A percentile compares a stretch with the other conserved stretches of the same genome.
Evolutionary conservation across 2,113 vertebrate species (phyloP).

Genomic region (Lucifuga dentata): DNA sequence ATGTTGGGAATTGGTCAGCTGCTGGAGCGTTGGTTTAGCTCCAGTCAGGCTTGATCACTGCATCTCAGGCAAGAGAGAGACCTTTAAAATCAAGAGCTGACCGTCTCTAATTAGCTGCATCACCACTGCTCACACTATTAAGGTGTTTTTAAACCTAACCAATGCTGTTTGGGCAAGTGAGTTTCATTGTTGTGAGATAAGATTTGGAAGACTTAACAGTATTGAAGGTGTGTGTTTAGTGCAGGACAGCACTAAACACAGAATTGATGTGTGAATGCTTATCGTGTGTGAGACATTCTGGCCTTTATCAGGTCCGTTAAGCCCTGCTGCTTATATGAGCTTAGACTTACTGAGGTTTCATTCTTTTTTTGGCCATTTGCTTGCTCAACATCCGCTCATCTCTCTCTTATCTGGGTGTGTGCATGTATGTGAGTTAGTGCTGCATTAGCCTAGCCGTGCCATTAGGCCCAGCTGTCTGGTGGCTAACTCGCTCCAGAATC

Average conservation of each 20-base stretch:
- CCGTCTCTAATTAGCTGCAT: constrained; percentile 55
- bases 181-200: constrained; percentile 19
- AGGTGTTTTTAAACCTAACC: neutral
- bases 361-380: constrained; percentile 34
- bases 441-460: constrained; percentile 46
- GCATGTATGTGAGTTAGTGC: constrained; percentile 15
- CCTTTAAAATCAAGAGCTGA: constrained; percentile 39
- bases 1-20: constrained; percentile 18
- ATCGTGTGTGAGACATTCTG: neutral
- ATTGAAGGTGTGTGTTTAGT: constrained; percentile 33
- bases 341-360: constrained; percentile 36
- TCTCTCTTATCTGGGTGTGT: constrained; percentile 26
- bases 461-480: constrained; percentile 66
- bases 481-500: constrained; percentile 61
- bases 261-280: neutral
- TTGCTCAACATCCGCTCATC: constrained; percentile 32
- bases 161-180: neutral
- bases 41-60: neutral
- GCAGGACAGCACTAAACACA: constrained; percentile 19
- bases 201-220: constrained; percentile 29
- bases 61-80: constrained; percentile 12
- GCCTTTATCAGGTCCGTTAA: constrained; percentile 28
- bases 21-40: constrained; percentile 35
- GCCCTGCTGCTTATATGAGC: constrained; percentile 12
- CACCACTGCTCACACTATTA: constrained; percentile 23